phyloP scores from a whole-genome alignment of 2,113 vertebrate species.

The Rhombomys opimus region DNA sequence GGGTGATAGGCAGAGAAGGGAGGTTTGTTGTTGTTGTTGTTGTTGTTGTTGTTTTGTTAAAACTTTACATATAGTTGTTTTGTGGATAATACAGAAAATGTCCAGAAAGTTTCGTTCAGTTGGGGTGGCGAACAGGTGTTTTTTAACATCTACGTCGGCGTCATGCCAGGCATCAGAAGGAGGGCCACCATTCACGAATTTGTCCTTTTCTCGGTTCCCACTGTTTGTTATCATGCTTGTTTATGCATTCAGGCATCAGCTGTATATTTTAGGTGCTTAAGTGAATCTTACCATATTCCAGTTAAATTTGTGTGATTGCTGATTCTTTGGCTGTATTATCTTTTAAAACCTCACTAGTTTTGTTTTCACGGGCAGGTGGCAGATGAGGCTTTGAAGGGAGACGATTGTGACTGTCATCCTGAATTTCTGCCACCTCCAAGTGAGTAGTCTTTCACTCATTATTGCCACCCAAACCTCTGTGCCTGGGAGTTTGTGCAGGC shows the following conservation, averaged over 20 bases:
- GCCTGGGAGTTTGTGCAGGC: neutral
- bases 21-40: neutral
- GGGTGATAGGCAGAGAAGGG: neutral
- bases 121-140: neutral
- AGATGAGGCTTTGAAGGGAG: constrained; percentile 60
- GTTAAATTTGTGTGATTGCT: neutral
- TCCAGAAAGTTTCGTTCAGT: neutral
- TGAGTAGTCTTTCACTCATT: constrained; percentile 76
- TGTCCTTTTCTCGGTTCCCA: neutral
- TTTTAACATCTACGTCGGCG: neutral
- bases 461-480: neutral
- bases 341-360: constrained; percentile 33
- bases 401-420: constrained; percentile 76
- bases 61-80: neutral
- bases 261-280: neutral
- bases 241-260: constrained; percentile 11
- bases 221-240: neutral
- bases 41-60: neutral
- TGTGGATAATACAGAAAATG: neutral
- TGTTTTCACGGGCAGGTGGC: constrained; percentile 75
- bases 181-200: neutral
- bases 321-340: neutral
- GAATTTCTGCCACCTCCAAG: constrained; percentile 73
- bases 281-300: neutral
- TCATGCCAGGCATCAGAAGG: neutral